Evolutionary conservation across 2,113 vertebrate genomes (phyloP), one percentile per base, ranked within the genome.

Genomic region (Paralichthys olivaceus): DNA sequence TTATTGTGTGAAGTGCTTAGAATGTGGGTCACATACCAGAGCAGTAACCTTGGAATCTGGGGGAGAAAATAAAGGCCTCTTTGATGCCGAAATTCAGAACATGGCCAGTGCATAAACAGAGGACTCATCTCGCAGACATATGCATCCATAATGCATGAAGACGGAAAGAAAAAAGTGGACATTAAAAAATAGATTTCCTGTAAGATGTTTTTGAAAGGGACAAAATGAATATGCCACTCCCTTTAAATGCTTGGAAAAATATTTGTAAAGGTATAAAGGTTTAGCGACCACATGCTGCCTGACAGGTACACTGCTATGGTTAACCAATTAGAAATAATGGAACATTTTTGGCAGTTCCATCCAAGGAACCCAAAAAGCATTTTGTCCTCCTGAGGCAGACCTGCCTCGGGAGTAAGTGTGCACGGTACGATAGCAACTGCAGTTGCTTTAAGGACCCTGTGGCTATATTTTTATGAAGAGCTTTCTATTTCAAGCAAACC

Each of bases 11-110:
- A 73, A 78, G 73, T 76, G 75, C 72, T 92, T 89, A 84, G 45
- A 89, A 91, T 91, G 86, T 90, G 84, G 88, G 86, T 89, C 84
- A 90, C 89, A 87, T 85, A 89, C 73, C 7, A 28, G 82, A 87
- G 80, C 77, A 26, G 76, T 81, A 81, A 89, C 88, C 77, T 87
- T 87, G 79, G 72, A 87, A 86, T 88, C 86, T 83, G 54, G 60
- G 55, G 55, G 25, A 47, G 72, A 55, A 83, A 84, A 90, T 78
- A 85, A 89, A 86, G 88, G 59, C 66, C 32, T 69, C 85, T 89
- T 92, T 89, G 80, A 86, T 84, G 78, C 68, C 7, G 34, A 79
- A 77, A 85, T 81, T 85, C 79, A 65, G 64, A 73, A 80, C 79
- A 81, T 71, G 75, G 77, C 71, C 49, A 72, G 32, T 59, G 83